Conservation (phyloP, 2,888 invertebrate species). For the Allolobophora icterica region DNA sequence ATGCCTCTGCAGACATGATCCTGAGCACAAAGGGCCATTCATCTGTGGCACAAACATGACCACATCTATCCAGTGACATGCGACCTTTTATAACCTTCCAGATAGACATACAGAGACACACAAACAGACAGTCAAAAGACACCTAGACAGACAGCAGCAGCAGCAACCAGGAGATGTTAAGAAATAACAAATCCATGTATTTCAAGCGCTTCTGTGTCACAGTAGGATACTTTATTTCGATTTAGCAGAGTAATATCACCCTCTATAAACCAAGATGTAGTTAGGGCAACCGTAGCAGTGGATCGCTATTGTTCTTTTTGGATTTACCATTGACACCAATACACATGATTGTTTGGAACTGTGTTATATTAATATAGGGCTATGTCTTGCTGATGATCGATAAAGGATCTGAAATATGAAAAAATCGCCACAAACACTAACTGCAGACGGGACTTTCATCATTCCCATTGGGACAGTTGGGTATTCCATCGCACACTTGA, state of each 20-base stretch:
- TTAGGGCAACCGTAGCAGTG: background rate
- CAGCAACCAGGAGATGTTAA: background rate
- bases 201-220: background rate
- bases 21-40: background rate
- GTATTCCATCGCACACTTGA: constrained; percentile 73
- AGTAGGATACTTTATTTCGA: background rate
- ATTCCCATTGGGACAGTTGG: constrained; percentile 88
- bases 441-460: constrained; percentile 87
- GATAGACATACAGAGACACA: background rate
- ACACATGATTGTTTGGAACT: background rate
- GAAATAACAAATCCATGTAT: background rate
- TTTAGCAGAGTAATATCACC: background rate
- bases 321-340: background rate
- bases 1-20: background rate
- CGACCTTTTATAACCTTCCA: background rate
- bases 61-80: background rate
- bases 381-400: background rate
- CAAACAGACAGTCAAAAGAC: too few species aligned
- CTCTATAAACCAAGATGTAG: background rate
- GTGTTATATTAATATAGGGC: background rate
- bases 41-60: background rate
- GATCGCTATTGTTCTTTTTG: background rate
- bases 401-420: background rate
- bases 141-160: background rate
- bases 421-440: constrained; percentile 50